These are phyloP conservation scores for Mugil cephalus DNA, from an alignment of 2,113 vertebrate species.

Conservation along the genomic window DNA sequence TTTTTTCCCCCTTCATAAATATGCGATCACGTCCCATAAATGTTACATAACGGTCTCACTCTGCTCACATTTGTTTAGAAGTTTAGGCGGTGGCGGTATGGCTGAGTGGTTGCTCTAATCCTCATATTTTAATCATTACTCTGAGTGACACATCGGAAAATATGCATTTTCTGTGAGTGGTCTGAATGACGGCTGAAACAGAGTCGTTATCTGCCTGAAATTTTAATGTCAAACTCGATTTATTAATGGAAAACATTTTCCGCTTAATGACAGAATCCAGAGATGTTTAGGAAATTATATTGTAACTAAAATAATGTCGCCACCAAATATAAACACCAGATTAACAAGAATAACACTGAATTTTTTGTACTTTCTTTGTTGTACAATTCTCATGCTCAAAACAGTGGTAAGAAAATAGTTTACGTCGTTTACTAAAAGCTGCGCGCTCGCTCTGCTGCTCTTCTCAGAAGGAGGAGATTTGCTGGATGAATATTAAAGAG, in stretches of 20 bases:
- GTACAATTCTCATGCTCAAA: too few species aligned
- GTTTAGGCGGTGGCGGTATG: not conserved
- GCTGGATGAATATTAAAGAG: not conserved
- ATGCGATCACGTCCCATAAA: slow-evolving; percentile 52
- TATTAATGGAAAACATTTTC: not conserved
- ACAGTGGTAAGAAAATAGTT: not conserved
- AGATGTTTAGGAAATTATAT: not conserved
- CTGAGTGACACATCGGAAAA: slow-evolving; percentile 6
- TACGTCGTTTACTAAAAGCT: not conserved
- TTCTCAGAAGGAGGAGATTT: not conserved
- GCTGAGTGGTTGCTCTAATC: not conserved
- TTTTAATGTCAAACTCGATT: not conserved
- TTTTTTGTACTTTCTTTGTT: too few species aligned
- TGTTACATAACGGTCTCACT: slow-evolving; percentile 35
- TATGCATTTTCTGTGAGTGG: not conserved
- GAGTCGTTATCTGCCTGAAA: not conserved
- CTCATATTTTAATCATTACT: not conserved
- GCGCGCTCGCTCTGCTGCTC: not conserved
- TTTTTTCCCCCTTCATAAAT: slow-evolving; percentile 28
- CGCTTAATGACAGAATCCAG: not conserved
- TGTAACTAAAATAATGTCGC: too few species aligned
- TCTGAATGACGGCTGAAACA: not conserved
- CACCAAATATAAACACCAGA: too few species aligned
- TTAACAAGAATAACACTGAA: too few species aligned
- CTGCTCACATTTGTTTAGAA: not conserved